Base-by-base conservation (phyloP, 2,888 invertebrate genomes). In the Smittia aterrima region DNA sequence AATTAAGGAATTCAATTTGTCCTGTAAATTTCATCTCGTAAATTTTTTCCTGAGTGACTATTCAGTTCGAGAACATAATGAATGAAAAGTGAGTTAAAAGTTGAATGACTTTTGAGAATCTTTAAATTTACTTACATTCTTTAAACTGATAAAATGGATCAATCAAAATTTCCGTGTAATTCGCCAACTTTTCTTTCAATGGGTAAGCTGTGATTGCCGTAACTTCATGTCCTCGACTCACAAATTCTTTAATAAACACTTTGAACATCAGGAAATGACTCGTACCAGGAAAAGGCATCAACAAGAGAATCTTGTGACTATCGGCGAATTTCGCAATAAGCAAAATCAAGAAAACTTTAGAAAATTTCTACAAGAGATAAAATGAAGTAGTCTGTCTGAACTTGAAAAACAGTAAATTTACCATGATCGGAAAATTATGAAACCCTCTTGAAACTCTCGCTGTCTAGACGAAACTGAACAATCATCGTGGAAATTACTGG, bases 211-310 rank as follows among this genome's bases (percentile, higher is more conserved):
- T 25, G 32, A 72, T 66, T 11, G 13, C 54, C 38, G 66, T 53
- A 71, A 85, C 82, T 54, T 83, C 82, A 75, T 86, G 86, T 0
- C 86, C 86, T n/a, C 81, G 79, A 6, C 77, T 77, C 0, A 84
- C 79, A 0, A 86, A 79, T 7, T 82, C 82, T 9, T 79, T 79
- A 64, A 80, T 78, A 68, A 83, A 82, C 75, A 82, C 79, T 74
- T 83, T 81, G 74, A 83, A 74, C 81, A 81, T 82, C 77, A 83
- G 77, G 82, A 83, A 83, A 76, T 83, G 83, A 74, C 83, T 82
- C 1, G 81, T 81, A 0, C 81, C 81, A 1, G 83, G 82, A 76
- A 82, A 82, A 0, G 82, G 82, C 0, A 80, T 81, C 81, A 83
- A 79, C 53, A 83, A 80, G 7, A 83, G 77, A 38, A 83, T 81